Conservation (phyloP, 2,888 invertebrate species). For the Hypomecis atomaria region DNA sequence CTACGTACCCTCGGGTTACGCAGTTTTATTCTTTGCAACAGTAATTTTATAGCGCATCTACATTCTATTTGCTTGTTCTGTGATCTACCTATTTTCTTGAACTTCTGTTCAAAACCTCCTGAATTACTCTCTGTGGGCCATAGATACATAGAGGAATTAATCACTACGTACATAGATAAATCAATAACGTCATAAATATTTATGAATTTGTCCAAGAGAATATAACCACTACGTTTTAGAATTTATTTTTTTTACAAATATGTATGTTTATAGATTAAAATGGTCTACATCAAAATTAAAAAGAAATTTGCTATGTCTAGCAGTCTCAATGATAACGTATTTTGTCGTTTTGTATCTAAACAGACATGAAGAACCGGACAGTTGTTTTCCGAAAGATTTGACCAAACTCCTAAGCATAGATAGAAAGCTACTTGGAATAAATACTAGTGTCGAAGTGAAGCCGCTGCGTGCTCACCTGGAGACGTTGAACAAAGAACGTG, state of each 20-base stretch:
- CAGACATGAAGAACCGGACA: not conserved
- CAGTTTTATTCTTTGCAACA: too few relatives aligned
- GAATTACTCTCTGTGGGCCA: too few relatives aligned
- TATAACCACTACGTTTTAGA: too few relatives aligned
- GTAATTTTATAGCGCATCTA: too few relatives aligned
- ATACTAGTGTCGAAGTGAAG: not conserved
- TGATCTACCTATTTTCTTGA: too few relatives aligned
- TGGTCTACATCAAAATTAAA: not conserved
- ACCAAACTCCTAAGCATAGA: constrained; percentile 37
- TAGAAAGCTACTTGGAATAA: not conserved
- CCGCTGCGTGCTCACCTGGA: constrained; percentile 35
- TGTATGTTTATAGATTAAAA: not conserved
- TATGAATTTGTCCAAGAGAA: too few relatives aligned
- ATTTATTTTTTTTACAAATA: not conserved
- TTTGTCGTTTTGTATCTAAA: not conserved
- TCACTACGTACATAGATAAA: too few relatives aligned
- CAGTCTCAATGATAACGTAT: not conserved
- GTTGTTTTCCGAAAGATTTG: constrained; percentile 32
- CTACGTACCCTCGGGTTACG: too few relatives aligned
- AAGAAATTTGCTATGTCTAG: not conserved
- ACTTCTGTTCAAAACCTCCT: too few relatives aligned
- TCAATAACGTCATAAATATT: too few relatives aligned
- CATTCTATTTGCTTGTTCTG: too few relatives aligned
- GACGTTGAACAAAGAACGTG: constrained; percentile 44
- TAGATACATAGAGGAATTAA: too few relatives aligned